Evolutionary conservation across 2,888 invertebrate genomes (phyloP).

Genomic region (Zhuqinia jingwanae): DNA sequence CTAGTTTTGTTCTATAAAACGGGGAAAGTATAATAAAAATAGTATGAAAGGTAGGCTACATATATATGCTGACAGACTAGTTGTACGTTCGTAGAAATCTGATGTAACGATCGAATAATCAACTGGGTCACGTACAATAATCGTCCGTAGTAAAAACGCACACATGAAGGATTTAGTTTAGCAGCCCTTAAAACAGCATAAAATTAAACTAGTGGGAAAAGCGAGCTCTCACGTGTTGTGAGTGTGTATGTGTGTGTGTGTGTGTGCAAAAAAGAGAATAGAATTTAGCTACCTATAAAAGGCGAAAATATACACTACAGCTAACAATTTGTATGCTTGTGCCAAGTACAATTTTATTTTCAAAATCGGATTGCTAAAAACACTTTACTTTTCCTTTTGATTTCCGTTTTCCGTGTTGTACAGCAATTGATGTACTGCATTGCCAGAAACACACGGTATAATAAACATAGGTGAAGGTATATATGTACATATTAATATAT

Average conservation of each 20-base stretch:
- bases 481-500: no score
- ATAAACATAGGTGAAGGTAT: no score
- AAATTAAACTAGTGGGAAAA: background rate
- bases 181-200: conserved; percentile 2
- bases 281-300: background rate
- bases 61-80: no score
- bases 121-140: conserved; percentile 27
- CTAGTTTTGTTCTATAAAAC: no score
- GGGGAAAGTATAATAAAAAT: no score
- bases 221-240: no score
- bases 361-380: conserved; percentile 41
- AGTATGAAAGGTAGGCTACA: no score
- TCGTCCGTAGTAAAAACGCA: background rate
- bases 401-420: background rate
- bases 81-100: background rate
- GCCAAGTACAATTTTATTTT: conserved; percentile 13
- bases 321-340: conserved; percentile 18
- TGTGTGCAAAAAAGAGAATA: background rate
- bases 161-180: conserved; percentile 8
- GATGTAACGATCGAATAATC: conserved; percentile 1
- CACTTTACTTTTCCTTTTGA: conserved; percentile 8
- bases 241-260: no score
- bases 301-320: background rate
- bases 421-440: background rate
- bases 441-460: background rate